Conservation (phyloP, 1,140 invertebrate genomes). For the Heliconius congener region DNA sequence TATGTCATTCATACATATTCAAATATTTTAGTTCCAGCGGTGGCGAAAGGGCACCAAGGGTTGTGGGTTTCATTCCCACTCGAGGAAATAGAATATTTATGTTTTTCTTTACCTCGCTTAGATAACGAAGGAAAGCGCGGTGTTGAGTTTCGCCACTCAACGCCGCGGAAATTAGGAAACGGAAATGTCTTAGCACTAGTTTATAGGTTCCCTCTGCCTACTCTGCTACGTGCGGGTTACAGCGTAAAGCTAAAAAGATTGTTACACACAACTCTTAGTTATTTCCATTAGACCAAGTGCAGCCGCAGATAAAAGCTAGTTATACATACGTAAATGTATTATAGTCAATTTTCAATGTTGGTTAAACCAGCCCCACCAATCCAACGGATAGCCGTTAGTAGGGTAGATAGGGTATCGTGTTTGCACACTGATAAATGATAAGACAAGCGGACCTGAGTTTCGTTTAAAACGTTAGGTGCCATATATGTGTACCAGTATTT, state of each 20-base stretch:
- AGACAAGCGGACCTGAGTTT: conserved; percentile 4
- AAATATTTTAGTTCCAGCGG: too few species aligned
- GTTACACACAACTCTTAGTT: too few species aligned
- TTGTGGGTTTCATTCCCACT: not conserved
- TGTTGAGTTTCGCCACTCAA: not conserved
- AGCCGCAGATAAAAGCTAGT: too few species aligned
- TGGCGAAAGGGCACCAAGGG: not conserved
- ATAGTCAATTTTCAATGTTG: conserved; percentile 6
- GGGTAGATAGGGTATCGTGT: conserved; percentile 40
- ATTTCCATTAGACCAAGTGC: not conserved
- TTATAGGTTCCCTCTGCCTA: not conserved
- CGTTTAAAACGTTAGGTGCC: conserved; percentile 5
- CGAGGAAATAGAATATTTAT: not conserved
- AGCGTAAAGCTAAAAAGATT: not conserved
- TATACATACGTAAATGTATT: not conserved
- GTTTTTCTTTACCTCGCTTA: not conserved
- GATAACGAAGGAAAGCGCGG: not conserved
- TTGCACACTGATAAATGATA: conserved; percentile 32
- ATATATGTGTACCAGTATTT: not conserved
- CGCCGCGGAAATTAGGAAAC: not conserved
- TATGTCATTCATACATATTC: too few species aligned
- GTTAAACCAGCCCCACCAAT: conserved; percentile 12
- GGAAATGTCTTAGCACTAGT: not conserved
- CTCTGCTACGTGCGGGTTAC: not conserved
- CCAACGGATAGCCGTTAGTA: conserved; percentile 28